phyloP scores from a whole-genome alignment of 2,113 vertebrate species.

The Malurus alboscapulatus region DNA sequence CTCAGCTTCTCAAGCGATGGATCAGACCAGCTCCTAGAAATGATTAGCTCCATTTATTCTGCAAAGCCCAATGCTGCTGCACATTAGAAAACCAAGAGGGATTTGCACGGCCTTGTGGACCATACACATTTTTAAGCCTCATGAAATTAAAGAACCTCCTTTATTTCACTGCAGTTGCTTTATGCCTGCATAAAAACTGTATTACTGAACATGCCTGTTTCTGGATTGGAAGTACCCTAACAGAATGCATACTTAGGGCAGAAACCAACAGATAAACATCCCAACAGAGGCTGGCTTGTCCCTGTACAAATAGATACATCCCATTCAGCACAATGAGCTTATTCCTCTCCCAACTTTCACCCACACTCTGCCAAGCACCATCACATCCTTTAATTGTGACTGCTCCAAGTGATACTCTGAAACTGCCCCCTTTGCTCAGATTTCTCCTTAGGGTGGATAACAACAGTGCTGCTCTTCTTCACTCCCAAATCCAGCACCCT shows the following conservation, averaged over 20 bases:
- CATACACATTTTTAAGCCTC: constrained; percentile 31
- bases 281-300: background rate
- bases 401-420: background rate
- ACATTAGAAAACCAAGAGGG: background rate
- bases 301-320: background rate
- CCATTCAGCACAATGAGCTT: background rate
- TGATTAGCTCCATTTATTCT: constrained; percentile 17
- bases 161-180: constrained; percentile 36
- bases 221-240: background rate
- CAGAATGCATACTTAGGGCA: background rate
- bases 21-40: background rate
- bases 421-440: background rate
- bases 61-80: background rate
- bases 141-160: constrained; percentile 18
- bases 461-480: accelerated
- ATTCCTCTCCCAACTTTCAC: background rate
- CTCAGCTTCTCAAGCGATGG: background rate
- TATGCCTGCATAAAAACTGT: background rate
- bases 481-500: background rate
- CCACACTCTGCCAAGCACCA: background rate
- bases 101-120: background rate
- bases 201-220: background rate
- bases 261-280: background rate
- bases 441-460: background rate
- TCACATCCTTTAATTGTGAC: background rate